Conservation (phyloP, 1,140 invertebrate species). For the Anagrus nilaparvatae region DNA sequence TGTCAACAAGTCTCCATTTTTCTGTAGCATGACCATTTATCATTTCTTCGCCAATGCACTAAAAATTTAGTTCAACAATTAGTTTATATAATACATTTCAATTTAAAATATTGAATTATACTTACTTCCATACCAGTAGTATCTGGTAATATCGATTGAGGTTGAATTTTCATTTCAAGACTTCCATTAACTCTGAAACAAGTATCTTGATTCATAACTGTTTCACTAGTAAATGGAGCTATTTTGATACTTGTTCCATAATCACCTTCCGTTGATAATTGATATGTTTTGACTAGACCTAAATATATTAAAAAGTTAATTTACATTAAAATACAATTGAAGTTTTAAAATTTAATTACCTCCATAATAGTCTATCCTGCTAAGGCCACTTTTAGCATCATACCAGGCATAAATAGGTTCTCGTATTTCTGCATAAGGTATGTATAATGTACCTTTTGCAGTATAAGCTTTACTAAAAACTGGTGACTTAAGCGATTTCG, state of each 20-base stretch:
- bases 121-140: slow-evolving; percentile 62
- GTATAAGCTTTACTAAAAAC: slow-evolving; percentile 60
- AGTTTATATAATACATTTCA: not conserved
- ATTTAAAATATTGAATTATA: slow-evolving; percentile 4
- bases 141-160: slow-evolving; percentile 77
- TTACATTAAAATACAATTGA: slow-evolving; percentile 1
- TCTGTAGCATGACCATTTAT: slow-evolving; percentile 55
- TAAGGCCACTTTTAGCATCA: slow-evolving; percentile 60
- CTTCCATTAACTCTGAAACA: slow-evolving; percentile 83
- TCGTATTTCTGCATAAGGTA: slow-evolving; percentile 87
- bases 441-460: slow-evolving; percentile 62
- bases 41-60: slow-evolving; percentile 49
- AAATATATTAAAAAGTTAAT: slow-evolving; percentile 13
- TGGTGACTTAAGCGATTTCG: slow-evolving; percentile 35
- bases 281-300: slow-evolving; percentile 82
- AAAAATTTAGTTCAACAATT: slow-evolving; percentile 9
- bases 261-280: slow-evolving; percentile 50
- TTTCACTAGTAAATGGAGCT: slow-evolving; percentile 74
- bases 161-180: slow-evolving; percentile 45
- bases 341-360: slow-evolving; percentile 40
- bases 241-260: slow-evolving; percentile 76
- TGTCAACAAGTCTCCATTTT: slow-evolving; percentile 62
- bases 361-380: slow-evolving; percentile 91
- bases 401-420: slow-evolving; percentile 86
- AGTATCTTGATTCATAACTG: slow-evolving; percentile 55